Evolutionary conservation across 2,888 invertebrate genomes (phyloP), one percentile per base, ranked within the genome.

Genomic region (Augiades crinisus): DNA sequence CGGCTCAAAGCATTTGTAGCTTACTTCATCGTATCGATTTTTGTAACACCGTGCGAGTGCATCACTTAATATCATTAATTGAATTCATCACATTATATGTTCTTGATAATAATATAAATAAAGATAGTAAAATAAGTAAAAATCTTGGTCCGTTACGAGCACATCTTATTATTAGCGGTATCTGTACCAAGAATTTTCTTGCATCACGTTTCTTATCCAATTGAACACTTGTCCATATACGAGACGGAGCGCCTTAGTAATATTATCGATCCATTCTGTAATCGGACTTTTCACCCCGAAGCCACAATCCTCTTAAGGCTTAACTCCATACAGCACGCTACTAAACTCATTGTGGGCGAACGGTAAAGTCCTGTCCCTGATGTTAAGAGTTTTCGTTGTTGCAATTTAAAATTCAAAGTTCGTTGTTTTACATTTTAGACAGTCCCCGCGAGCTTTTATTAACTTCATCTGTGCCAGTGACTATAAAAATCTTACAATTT

Each of bases 241-340:
- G 45, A 27, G 21, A 36, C 16, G 12, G 27, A 37, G 37, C n/a
- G n/a, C 30, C 47, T 47, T 40, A 14, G 31, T 46, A 17, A 40
- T 27, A 27, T 27, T 22, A 47, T 40, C 37, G 37, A 40, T 40
- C 30, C 38, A 19, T 46, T 36, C 22, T 10, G 27, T 47, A 38
- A 47, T 47, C 38, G 33, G 31, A 40, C 41, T 40, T 41, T 41
- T 24, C 49, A 49, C 40, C 47, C 49, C 3, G 24, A 41, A 14
- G 24, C 40, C 41, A 12, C 40, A 49, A 49, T 49, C 49, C 49
- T 49, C 41, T 49, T 49, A 47, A 19, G 40, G 38, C 22, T 47
- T 40, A 47, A 49, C 34, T 49, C 33, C 17, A 27, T 30, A 49
- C 41, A 33, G 22, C 33, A 34, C 16, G 21, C 14, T 16, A 38